A percentile compares a stretch with the other conserved stretches of the same genome.
phyloP scores from a whole-genome alignment of 92 coral and sea anemone genomes.

The Hydrozoanthus gracilis region DNA sequence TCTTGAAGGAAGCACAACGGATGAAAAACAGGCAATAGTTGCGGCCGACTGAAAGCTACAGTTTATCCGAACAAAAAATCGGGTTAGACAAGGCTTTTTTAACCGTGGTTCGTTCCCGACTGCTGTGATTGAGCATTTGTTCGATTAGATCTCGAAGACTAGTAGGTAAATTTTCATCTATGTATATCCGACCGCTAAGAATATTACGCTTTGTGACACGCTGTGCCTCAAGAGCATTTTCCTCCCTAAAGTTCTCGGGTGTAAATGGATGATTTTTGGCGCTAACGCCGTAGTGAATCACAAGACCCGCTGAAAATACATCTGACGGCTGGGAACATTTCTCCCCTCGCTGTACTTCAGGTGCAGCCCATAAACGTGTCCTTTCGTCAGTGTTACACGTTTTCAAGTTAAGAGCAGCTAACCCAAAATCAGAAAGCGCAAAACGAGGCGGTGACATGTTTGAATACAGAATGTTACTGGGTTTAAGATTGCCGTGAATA shows the following conservation, averaged over 20 bases:
- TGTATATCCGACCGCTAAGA: not conserved
- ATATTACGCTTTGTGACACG: slow-evolving; percentile 8
- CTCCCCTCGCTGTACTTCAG: slow-evolving; percentile 18
- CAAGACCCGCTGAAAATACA: slow-evolving; percentile 2
- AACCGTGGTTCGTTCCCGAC: not conserved
- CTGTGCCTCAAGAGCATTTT: slow-evolving; percentile 5
- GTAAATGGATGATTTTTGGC: slow-evolving; percentile 23
- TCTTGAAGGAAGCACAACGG: too few relatives aligned
- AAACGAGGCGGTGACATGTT: slow-evolving; percentile 2
- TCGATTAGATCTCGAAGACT: not conserved
- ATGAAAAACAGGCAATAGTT: too few relatives aligned
- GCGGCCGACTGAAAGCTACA: too few relatives aligned
- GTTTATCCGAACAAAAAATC: too few relatives aligned
- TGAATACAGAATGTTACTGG: not conserved
- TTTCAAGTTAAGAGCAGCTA: not conserved
- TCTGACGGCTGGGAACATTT: slow-evolving; percentile 3
- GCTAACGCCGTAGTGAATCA: not conserved
- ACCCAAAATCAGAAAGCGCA: slow-evolving; percentile 15
- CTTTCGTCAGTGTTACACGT: not conserved
- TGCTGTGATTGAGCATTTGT: not conserved
- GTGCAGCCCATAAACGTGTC: slow-evolving; percentile 17
- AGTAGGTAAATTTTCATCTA: not conserved
- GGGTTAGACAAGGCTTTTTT: too few relatives aligned
- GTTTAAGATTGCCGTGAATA: slow-evolving; percentile 30
- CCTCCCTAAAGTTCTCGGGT: not conserved